These are phyloP conservation scores for Delichon dasypus DNA, from an alignment of 2,797 vertebrate genomes.

Conservation along the genomic window DNA sequence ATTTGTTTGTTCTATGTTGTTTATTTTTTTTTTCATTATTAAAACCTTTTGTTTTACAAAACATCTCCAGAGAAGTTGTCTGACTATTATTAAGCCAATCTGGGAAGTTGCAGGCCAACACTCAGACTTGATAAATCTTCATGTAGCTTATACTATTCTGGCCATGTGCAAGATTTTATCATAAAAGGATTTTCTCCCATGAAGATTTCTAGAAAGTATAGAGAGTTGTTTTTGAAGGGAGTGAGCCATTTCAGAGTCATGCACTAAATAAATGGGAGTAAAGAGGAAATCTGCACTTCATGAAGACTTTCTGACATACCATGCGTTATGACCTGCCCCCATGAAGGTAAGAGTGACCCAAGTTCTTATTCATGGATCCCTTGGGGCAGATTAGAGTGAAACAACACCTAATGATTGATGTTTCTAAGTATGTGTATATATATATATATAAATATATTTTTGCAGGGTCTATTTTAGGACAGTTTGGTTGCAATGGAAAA, in stretches of 20 bases:
- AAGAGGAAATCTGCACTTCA: background rate
- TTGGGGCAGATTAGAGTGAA: background rate
- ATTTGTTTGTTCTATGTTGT: no score
- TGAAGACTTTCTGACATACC: background rate
- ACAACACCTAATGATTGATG: background rate
- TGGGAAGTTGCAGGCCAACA: no score
- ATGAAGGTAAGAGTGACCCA: background rate
- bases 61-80: no score
- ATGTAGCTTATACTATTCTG: no score
- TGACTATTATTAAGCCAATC: no score
- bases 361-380: background rate
- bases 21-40: no score
- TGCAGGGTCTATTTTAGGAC: background rate
- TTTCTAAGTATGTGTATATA: background rate
- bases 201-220: background rate
- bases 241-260: background rate
- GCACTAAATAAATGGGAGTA: background rate
- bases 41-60: no score
- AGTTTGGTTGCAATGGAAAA: background rate
- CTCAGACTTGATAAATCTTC: no score
- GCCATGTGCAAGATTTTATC: no score
- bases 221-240: background rate
- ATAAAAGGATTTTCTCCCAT: background rate
- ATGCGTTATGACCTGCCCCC: background rate
- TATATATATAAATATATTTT: background rate